phyloP scores from a whole-genome alignment of 92 coral and sea anemone genomes.

The Parazoanthus darwini region DNA sequence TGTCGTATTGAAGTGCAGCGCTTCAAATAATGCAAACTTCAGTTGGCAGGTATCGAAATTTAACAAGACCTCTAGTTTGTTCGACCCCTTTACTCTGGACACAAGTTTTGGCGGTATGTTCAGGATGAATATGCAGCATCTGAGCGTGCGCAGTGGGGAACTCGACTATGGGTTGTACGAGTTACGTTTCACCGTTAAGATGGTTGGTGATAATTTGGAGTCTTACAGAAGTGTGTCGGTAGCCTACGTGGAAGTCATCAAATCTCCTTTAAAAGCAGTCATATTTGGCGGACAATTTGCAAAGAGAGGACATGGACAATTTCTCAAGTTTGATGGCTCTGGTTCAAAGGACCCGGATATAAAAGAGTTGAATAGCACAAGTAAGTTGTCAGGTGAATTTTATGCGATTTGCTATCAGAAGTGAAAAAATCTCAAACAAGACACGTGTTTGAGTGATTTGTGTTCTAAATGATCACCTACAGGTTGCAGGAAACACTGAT shows the following conservation, averaged over 20 bases:
- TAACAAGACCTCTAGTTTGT: background rate
- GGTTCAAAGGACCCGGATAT: background rate
- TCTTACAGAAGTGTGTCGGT: background rate
- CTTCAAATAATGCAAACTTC: background rate
- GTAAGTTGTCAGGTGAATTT: background rate
- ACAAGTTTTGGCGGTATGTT: background rate
- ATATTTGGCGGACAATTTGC: background rate
- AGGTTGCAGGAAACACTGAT: too few species aligned
- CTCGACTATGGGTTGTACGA: background rate
- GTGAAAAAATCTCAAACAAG: too few species aligned
- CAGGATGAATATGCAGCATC: background rate
- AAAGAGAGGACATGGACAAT: background rate
- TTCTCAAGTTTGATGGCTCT: constrained; percentile 5
- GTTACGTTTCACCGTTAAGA: background rate
- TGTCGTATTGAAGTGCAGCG: background rate
- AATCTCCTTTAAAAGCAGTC: background rate
- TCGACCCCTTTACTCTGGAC: background rate
- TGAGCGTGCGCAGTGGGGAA: background rate
- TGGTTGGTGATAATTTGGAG: background rate
- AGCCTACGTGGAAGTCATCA: background rate
- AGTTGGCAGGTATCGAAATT: background rate
- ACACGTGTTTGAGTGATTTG: too few species aligned
- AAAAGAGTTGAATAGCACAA: background rate
- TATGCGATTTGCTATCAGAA: background rate
- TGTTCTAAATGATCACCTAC: too few species aligned